phyloP scores from a whole-genome alignment of 2,888 invertebrate species.

The Syrphus vitripennis region DNA sequence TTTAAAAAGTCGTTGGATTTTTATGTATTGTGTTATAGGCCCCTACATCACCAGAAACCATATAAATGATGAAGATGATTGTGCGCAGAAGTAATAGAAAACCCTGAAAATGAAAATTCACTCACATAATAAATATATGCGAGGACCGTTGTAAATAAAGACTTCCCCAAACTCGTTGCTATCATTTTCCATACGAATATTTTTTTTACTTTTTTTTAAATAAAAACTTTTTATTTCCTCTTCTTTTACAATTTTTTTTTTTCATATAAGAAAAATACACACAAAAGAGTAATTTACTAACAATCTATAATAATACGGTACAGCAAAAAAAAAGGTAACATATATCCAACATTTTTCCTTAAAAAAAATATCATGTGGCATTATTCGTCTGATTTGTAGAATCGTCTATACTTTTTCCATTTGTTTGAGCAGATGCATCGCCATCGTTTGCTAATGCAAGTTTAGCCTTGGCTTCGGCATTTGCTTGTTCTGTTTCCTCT shows the following conservation, averaged over 20 bases:
- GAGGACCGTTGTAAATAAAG: no score
- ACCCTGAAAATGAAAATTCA: no score
- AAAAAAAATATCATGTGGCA: conserved; percentile 73
- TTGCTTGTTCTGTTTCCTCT: conserved; percentile 82
- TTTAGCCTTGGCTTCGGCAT: conserved; percentile 53
- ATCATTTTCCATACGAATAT: no score
- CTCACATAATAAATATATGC: no score
- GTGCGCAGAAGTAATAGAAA: no score
- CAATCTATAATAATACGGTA: conserved; percentile 36
- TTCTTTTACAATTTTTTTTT: neutral
- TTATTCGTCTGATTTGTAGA: conserved; percentile 73
- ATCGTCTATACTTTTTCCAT: conserved; percentile 75
- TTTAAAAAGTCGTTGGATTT: no score
- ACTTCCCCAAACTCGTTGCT: no score
- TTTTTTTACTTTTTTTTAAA: conserved; percentile 23
- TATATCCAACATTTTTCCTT: conserved; percentile 26
- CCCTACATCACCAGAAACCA: no score
- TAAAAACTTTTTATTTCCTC: conserved; percentile 42
- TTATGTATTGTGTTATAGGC: no score
- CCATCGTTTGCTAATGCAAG: conserved; percentile 27
- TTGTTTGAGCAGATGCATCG: conserved; percentile 60
- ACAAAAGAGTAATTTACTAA: conserved; percentile 40
- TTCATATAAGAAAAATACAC: conserved; percentile 30
- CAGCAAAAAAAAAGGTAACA: conserved; percentile 52
- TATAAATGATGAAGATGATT: no score